Conservation (phyloP, 2,113 vertebrate genomes). For the Sisor rabdophorus region DNA sequence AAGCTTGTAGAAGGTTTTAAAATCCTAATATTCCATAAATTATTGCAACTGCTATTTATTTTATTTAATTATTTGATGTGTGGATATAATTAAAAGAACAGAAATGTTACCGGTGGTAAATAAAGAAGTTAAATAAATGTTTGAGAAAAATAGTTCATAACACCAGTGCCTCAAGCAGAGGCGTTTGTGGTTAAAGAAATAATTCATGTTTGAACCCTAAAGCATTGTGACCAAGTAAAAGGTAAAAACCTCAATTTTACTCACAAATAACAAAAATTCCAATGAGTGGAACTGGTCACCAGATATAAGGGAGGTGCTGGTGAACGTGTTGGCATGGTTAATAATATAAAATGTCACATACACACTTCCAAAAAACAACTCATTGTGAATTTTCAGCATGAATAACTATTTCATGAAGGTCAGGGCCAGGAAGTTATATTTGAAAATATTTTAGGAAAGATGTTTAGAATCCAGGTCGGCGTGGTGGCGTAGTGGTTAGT, state of each 20-base stretch:
- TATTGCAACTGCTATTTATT: too few species aligned
- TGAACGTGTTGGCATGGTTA: too few species aligned
- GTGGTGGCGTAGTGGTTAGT: too few species aligned
- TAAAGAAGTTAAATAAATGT: neutral
- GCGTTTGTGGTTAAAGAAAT: neutral
- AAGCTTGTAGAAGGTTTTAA: neutral
- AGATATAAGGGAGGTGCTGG: too few species aligned
- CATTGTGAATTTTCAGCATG: too few species aligned
- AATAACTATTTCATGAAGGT: too few species aligned
- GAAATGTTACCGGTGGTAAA: neutral
- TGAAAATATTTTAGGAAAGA: too few species aligned
- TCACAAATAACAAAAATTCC: neutral
- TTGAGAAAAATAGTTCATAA: constrained; percentile 4
- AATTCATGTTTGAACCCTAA: neutral
- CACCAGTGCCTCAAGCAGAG: neutral
- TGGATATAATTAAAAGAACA: neutral
- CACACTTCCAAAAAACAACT: too few species aligned
- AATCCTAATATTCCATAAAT: neutral
- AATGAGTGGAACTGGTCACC: too few species aligned
- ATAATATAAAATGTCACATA: too few species aligned
- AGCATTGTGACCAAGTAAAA: neutral
- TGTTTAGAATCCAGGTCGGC: too few species aligned
- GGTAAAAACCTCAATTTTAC: neutral
- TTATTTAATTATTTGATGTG: neutral
- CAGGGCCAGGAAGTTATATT: too few species aligned